Base-by-base conservation (phyloP, 2,113 vertebrate species). In the Pelvicachromis taeniatus region DNA sequence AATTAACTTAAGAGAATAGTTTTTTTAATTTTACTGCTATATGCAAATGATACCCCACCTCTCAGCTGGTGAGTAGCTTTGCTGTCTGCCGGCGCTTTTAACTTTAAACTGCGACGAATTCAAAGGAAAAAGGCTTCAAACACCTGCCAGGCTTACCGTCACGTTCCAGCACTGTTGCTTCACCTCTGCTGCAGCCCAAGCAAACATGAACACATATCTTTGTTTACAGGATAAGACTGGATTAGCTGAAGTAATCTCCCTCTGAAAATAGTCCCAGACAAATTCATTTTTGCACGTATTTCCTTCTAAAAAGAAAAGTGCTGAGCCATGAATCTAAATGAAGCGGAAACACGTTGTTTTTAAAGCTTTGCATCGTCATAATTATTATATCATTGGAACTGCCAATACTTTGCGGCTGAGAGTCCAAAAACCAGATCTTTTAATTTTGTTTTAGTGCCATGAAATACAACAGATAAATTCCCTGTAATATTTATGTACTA, bases 401-500 rank as follows among this genome's bases (percentile, higher is more conserved):
- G 13, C 40, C 26, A 70, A 45, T 26, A 45, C 45, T 70, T 70
- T 17, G 65, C 23, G 1, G 63, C 21, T 56, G 21, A 26, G 23
- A 6, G 54, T 56, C 54, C 59, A 26, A 0, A 70, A 70, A 4
- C 14, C 21, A 45, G 1, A 23, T 70, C 42, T 26, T 70, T 17
- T 17, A 26, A 45, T 26, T 70, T 1, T 6, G 45, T 45, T 26
- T 16, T 17, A 45, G 38, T 26, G 8, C 13, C 38, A 17, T 17
- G 13, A 70, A 45, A 16, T 70, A 0, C 65, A 70, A 0, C 7
- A 26, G 3, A 26, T 45, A 0, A 42, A 70, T 0, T 45, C 21
- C 0, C 1, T 70, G 0, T 70, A 26, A 70, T 0, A 45, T 45
- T 45, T 42, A 17, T 26, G 17, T 23, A 13, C 35, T 14, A 0